These are phyloP conservation scores for Meriones psammophilus DNA, from an alignment of 2,797 vertebrate genomes.

Conservation along the genomic window DNA sequence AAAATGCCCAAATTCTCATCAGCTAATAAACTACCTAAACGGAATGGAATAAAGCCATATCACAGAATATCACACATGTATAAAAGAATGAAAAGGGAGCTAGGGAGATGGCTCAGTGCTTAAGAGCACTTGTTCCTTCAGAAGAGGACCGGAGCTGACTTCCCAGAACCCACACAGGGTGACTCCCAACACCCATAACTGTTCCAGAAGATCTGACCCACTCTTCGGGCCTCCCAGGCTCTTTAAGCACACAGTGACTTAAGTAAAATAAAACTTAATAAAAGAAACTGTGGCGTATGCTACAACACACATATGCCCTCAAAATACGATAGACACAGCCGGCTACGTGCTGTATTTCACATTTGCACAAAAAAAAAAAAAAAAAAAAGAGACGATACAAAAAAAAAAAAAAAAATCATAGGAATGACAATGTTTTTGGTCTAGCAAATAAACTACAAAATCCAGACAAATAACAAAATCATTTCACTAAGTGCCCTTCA, in stretches of 20 bases:
- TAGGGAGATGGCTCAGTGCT: background rate
- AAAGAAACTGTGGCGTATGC: background rate
- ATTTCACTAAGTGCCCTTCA: slow-evolving; percentile 48
- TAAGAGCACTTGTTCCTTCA: background rate
- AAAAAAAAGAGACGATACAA: background rate
- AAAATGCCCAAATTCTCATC: background rate
- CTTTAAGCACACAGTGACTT: background rate
- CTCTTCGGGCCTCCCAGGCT: background rate
- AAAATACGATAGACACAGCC: background rate
- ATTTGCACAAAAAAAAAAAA: background rate
- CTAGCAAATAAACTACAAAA: slow-evolving; percentile 9
- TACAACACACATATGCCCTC: background rate
- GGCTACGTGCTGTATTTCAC: background rate
- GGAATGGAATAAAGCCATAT: background rate
- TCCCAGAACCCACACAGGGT: background rate
- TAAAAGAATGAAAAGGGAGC: background rate
- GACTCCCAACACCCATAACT: background rate
- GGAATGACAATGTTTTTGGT: background rate
- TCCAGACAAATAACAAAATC: slow-evolving; percentile 52
- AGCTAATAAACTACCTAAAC: background rate
- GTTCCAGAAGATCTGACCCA: background rate
- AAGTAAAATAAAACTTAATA: background rate
- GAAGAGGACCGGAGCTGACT: background rate
- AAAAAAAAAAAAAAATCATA: too few species aligned
- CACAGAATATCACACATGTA: background rate